Evolutionary conservation across 2,797 vertebrate species (phyloP).

Genomic region (Lepilemur ruficaudatus): DNA sequence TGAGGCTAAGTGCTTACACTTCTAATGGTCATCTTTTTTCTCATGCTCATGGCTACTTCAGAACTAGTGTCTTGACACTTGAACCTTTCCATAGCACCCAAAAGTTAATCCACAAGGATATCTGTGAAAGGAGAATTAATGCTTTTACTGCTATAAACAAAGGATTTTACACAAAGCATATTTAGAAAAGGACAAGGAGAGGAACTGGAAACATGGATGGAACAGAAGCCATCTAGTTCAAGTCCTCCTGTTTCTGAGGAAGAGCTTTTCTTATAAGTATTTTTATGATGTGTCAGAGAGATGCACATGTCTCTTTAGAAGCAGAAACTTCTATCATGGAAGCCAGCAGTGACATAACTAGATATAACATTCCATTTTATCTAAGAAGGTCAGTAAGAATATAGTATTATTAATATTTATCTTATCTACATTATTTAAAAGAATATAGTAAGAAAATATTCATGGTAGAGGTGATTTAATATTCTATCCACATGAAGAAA

Average conservation of each 20-base stretch:
- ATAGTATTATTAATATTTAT: neutral
- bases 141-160: neutral
- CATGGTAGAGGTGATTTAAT: neutral
- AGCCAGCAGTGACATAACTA: neutral
- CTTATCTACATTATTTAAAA: neutral
- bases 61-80: neutral
- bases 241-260: neutral
- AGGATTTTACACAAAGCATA: neutral
- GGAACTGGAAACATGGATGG: neutral
- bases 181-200: neutral
- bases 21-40: neutral
- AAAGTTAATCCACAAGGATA: neutral
- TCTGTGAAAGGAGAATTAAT: neutral
- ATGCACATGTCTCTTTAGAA: neutral
- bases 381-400: neutral
- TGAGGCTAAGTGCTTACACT: neutral
- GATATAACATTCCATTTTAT: neutral
- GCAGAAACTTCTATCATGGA: neutral
- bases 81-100: neutral
- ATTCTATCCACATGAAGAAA: neutral
- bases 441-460: neutral
- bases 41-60: neutral
- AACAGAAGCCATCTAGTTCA: neutral
- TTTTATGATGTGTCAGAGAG: neutral
- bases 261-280: neutral